Evolutionary conservation across 2,797 vertebrate genomes (phyloP), one percentile per base, ranked within the genome.

Genomic region (Microctenopoma steveboyesi): DNA sequence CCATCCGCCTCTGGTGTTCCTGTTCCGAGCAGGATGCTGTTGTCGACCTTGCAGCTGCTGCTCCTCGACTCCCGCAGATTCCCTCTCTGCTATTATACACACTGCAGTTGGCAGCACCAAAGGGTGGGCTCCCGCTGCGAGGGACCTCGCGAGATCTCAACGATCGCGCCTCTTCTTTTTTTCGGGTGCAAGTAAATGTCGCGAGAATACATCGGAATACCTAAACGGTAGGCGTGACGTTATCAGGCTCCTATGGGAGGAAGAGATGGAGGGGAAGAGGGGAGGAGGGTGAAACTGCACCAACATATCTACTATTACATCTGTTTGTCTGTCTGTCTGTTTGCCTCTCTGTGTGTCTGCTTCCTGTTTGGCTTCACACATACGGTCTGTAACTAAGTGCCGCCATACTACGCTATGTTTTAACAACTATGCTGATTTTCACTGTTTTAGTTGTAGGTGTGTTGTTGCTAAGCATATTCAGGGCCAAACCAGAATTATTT

Each of bases 21-120:
- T n/a, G 67, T 8, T 74, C 33, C 0, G 51, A 0, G 52, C 28
- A 53, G 72, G 90, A 92, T 92, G 88, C 91, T 86, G 79, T 52
- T n/a, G 63, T 80, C 86, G 89, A 92, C 86, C 88, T 90, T 87
- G 85, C 81, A 55, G 86, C 83, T 83, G 73, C 83, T 87, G 82
- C 90, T 85, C 89, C 88, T 88, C 69, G 65, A 74, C 70, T 83
- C 78, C 56, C 62, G 9, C 37, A 28, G 69, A 49, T 67, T 53
- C 72, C 58, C 81, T 81, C 63, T 65, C 83, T 64, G 79, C 53
- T 89, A 68, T 84, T 91, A 88, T 88, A 90, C 79, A 73, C 74
- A 65, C 84, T 78, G 88, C 83, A 76, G 83, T 84, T 69, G 61
- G 82, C 87, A 82, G 79, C 83, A 65, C 57, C 12, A 48, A 60